Evolutionary conservation across 2,888 invertebrate genomes (phyloP).

Genomic region (Branchipolynoe longqiensis): DNA sequence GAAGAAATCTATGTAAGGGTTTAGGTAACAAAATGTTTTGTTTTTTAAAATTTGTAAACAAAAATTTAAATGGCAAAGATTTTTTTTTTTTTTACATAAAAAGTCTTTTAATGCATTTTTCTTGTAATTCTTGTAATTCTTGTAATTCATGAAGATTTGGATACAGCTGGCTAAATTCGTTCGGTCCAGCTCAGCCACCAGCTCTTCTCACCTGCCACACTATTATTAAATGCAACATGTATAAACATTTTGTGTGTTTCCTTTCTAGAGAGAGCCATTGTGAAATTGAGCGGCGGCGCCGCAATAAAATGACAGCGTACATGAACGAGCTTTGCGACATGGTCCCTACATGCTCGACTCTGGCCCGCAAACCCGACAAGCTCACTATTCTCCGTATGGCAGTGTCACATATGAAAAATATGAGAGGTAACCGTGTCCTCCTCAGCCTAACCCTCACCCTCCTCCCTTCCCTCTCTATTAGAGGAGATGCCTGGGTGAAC

Average conservation of each 20-base stretch:
- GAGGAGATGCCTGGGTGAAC: constrained; percentile 38
- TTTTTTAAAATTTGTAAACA: no score
- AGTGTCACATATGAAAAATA: constrained; percentile 99
- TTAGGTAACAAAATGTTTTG: no score
- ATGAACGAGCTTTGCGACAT: constrained; percentile 99
- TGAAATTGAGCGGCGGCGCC: constrained; percentile 97
- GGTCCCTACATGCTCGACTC: constrained; percentile 99
- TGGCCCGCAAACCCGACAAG: constrained; percentile 99
- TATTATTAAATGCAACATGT: no score
- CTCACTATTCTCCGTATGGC: constrained; percentile 99
- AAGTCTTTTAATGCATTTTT: no score
- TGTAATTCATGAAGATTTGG: no score
- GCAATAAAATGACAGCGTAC: constrained; percentile 99
- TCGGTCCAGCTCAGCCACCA: no score
- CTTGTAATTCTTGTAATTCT: no score
- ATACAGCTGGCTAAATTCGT: no score
- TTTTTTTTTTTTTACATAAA: no score
- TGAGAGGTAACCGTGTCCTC: constrained; percentile 87
- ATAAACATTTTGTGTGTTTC: constrained; percentile 22
- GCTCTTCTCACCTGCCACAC: no score
- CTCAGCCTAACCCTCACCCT: constrained; percentile 4
- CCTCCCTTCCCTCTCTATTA: constrained; percentile 16
- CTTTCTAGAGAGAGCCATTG: constrained; percentile 95
- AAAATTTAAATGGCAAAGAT: no score
- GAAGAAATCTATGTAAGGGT: no score